Conservation (phyloP, 2,888 invertebrate species). For the Drosophila anomalata region DNA sequence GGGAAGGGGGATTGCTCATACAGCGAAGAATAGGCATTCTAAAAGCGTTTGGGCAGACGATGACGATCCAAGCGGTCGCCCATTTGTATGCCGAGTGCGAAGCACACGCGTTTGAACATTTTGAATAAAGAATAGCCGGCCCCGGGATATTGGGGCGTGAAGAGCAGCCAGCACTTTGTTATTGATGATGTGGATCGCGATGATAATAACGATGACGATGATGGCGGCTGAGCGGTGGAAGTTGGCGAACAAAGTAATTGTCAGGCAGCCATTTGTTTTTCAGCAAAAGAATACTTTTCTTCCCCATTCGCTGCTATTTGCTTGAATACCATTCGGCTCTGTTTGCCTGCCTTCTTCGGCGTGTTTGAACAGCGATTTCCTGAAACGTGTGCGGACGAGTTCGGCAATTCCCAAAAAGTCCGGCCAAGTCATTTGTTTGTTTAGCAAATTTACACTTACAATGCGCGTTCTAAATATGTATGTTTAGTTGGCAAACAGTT, state of each 20-base stretch:
- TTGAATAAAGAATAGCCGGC: constrained; percentile 50
- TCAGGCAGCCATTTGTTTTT: constrained; percentile 27
- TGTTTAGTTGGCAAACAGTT: constrained; percentile 38
- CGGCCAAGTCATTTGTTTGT: constrained; percentile 54
- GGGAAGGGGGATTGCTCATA: neutral
- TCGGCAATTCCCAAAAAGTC: constrained; percentile 60
- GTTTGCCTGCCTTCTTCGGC: constrained; percentile 25
- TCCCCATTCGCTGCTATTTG: constrained; percentile 37
- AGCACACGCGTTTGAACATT: constrained; percentile 55
- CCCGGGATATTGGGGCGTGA: neutral
- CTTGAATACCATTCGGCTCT: constrained; percentile 19
- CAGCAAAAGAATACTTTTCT: constrained; percentile 52
- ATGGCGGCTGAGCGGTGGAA: constrained; percentile 45
- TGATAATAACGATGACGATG: constrained; percentile 53
- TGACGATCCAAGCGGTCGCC: constrained; percentile 18
- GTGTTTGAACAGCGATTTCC: constrained; percentile 56
- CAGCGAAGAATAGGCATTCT: constrained; percentile 14
- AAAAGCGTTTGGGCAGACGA: constrained; percentile 30
- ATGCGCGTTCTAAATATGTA: constrained; percentile 51
- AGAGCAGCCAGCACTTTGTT: constrained; percentile 19
- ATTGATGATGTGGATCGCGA: constrained; percentile 35
- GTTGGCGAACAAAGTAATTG: constrained; percentile 55
- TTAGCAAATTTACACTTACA: constrained; percentile 74
- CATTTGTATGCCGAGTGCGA: constrained; percentile 63
- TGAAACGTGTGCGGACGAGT: constrained; percentile 44